A percentile compares a stretch with the other conserved stretches of the same genome.
Evolutionary conservation across 2,888 invertebrate species (phyloP).

Genomic region (Trypoxylon attenuatum): DNA sequence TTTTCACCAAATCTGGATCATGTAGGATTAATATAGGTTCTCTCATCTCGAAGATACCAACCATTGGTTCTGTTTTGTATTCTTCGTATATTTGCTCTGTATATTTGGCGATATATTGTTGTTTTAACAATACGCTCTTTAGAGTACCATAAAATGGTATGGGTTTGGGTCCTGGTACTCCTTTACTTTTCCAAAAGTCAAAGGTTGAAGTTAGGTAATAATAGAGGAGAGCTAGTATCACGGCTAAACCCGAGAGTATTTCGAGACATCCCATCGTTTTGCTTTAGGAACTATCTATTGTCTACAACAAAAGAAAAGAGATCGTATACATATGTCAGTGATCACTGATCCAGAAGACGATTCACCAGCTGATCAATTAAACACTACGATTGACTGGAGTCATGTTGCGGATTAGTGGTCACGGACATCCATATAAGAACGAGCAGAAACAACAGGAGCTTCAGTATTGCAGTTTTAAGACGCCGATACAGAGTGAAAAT

Average conservation of each 20-base stretch:
- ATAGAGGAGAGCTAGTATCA: constrained; percentile 46
- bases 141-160: constrained; percentile 73
- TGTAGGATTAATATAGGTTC: constrained; percentile 68
- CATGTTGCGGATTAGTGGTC: too few relatives aligned
- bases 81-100: constrained; percentile 56
- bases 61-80: constrained; percentile 28
- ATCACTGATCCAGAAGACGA: too few relatives aligned
- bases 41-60: constrained; percentile 45
- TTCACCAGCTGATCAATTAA: too few relatives aligned
- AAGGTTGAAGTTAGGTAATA: constrained; percentile 68
- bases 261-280: too few relatives aligned
- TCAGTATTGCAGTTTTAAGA: too few relatives aligned
- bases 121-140: constrained; percentile 63
- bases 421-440: too few relatives aligned
- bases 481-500: too few relatives aligned
- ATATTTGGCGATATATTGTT: constrained; percentile 61
- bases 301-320: too few relatives aligned
- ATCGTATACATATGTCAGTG: too few relatives aligned
- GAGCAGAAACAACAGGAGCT: too few relatives aligned
- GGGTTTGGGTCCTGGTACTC: constrained; percentile 72
- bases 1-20: constrained; percentile 70
- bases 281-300: too few relatives aligned
- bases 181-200: constrained; percentile 73
- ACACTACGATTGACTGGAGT: too few relatives aligned
- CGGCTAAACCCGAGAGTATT: background rate